A percentile compares a stretch with the other conserved stretches of the same genome.
These are phyloP conservation scores for Sinosuthora webbiana DNA, from an alignment of 2,113 vertebrate species.

Conservation along the genomic window DNA sequence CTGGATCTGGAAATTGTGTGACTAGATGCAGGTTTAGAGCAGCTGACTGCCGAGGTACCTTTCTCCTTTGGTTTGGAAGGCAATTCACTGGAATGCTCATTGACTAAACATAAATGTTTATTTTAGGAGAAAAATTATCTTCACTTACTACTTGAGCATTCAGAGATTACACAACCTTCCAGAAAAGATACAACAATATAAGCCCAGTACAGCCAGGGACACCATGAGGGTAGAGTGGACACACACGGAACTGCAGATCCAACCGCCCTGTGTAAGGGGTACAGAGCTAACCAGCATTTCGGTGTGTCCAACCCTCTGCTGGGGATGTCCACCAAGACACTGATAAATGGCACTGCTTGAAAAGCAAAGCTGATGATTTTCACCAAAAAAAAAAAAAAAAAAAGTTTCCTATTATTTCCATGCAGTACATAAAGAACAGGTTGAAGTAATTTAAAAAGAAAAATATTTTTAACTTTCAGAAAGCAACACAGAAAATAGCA, in stretches of 20 bases:
- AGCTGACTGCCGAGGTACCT: background rate
- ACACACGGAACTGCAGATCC: background rate
- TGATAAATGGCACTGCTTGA: background rate
- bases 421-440: background rate
- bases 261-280: background rate
- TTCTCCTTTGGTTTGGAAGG: background rate
- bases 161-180: background rate
- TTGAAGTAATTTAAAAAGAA: background rate
- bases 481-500: background rate
- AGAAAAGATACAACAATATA: background rate
- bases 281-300: background rate
- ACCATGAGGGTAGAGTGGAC: background rate
- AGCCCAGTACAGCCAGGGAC: background rate
- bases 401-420: background rate
- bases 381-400: background rate
- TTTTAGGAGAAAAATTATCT: background rate
- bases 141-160: background rate
- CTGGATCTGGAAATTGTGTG: background rate
- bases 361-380: background rate
- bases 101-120: background rate
- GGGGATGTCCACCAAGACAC: background rate
- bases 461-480: background rate
- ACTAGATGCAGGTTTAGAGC: background rate
- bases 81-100: background rate
- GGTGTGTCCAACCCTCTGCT: background rate